Base-by-base conservation (phyloP, 1,140 invertebrate species). In the Neodiprion fabricii region DNA sequence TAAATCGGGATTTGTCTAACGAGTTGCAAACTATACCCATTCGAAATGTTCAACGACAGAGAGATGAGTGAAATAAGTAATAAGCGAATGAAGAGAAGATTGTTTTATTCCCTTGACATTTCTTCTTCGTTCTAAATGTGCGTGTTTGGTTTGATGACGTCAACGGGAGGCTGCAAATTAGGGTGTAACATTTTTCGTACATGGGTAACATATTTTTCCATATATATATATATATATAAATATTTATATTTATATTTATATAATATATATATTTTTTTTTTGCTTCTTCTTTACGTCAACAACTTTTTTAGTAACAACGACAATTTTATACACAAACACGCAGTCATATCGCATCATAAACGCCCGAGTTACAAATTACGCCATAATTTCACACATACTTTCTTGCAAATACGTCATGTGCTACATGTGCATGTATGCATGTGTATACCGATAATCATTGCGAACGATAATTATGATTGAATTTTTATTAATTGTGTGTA, bases 401-500 rank as follows among this genome's bases (percentile, higher is more conserved):
- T 61, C 53, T 61, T 61, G 53, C 53, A 61, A 61, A 61, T 61
- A 61, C 53, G 53, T 61, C 9, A 61, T 17, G n/a, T 8, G 7
- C n/a, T 14, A 61, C n/a, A 61, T 61, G 53, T 61, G n/a, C 28
- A 40, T 40, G 28, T 40, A 40, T 40, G 28, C 5, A 40, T 40
- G 28, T 61, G 53, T 5, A 61, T 61, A 61, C 53, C n/a, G n/a
- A 61, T 14, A 14, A 61, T 17, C 9, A 14, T 12, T 61, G 14
- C n/a, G 28, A 17, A 14, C 11, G 11, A 61, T 17, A 12, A 17
- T 14, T 9, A 61, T 61, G 11, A 61, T 61, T 61, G 5, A 14
- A 61, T 12, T n/a, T 66, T 71, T 73, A 17, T 67, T 72, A 72
- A 67, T 68, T 53, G 23, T 61, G 61, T 28, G 7, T 67, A 53